Evolutionary conservation across 2,888 invertebrate species (phyloP), one percentile per base, ranked within the genome.

Genomic region (Caradrina kadenii): DNA sequence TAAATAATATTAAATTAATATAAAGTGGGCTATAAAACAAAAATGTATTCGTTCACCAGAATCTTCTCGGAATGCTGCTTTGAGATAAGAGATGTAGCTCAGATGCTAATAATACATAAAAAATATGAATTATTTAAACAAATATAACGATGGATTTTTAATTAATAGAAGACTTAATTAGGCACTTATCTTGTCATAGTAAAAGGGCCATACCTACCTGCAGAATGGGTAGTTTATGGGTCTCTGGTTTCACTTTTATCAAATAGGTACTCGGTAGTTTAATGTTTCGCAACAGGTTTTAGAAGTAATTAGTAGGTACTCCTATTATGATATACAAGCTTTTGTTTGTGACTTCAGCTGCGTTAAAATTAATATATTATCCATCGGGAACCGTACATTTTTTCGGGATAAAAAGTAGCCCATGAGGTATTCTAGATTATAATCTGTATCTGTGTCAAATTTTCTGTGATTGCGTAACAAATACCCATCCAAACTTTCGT

Each of bases 81-180:
- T 22, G 48, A 77, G 85, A 83, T 80, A 82, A 73, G 65, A 74
- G 22, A 77, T 75, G 73, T 75, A 72, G 84, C 76, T 75, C 67
- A 76, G 69, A 80, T 80, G 73, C 45, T 59, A 71, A 76, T 69
- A 71, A 69, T 61, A 70, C 62, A 81, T 80, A 50, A 69, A 79
- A 82, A 83, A 79, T 83, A 85, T 85, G 85, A 84, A 78, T 83
- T 73, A 86, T 82, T 83, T 76, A 79, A 78, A 79, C 63, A 76
- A 80, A 83, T 78, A 78, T 74, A 70, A 50, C 52, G 69, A 74
- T 73, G 63, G 70, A 61, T 69, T 86, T 82, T 85, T 86, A 86
- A 86, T 87, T 87, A 87, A 86, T 81, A 81, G 76, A 81, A 83
- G 82, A 82, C 54, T 84, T 86, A 84, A 86, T 86, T 67, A 76